Evolutionary conservation across 2,797 vertebrate genomes (phyloP).

Genomic region (Phyllotis vaccarum): DNA sequence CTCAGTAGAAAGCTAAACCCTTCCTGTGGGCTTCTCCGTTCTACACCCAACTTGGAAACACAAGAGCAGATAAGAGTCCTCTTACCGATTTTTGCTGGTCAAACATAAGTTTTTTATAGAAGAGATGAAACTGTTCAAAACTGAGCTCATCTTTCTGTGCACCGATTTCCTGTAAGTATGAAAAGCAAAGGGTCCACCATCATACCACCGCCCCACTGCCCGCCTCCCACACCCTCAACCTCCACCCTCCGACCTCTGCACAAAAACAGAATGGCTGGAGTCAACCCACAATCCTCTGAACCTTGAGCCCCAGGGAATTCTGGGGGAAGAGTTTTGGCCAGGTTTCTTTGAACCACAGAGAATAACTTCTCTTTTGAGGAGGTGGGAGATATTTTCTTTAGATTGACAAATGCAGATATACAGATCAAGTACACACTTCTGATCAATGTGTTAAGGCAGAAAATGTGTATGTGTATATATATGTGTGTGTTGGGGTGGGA

Average conservation of each 20-base stretch:
- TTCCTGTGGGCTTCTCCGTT: neutral
- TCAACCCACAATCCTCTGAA: neutral
- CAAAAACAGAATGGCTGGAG: fast-evolving
- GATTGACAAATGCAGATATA: neutral
- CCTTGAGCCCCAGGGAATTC: neutral
- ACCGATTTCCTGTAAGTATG: slow-evolving; percentile 91
- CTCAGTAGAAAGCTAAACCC: fast-evolving
- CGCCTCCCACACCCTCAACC: too few species aligned
- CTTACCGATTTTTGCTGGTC: slow-evolving; percentile 96
- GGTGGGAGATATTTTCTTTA: neutral
- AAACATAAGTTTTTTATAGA: slow-evolving; percentile 98
- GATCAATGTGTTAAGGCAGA: slow-evolving; percentile 12
- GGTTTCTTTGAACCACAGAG: neutral
- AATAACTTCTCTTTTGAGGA: fast-evolving
- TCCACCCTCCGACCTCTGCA: neutral
- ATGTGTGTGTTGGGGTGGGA: neutral
- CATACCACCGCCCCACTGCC: neutral
- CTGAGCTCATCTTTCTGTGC: slow-evolving; percentile 94
- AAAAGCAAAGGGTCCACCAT: neutral
- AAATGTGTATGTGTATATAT: fast-evolving
- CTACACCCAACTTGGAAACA: neutral
- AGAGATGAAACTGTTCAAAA: slow-evolving; percentile 97
- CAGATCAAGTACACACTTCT: neutral
- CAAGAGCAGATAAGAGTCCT: neutral
- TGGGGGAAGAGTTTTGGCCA: neutral